Evolutionary conservation across 2,797 vertebrate species (phyloP), one percentile per base, ranked within the genome.

Genomic region (Dipus sagitta): DNA sequence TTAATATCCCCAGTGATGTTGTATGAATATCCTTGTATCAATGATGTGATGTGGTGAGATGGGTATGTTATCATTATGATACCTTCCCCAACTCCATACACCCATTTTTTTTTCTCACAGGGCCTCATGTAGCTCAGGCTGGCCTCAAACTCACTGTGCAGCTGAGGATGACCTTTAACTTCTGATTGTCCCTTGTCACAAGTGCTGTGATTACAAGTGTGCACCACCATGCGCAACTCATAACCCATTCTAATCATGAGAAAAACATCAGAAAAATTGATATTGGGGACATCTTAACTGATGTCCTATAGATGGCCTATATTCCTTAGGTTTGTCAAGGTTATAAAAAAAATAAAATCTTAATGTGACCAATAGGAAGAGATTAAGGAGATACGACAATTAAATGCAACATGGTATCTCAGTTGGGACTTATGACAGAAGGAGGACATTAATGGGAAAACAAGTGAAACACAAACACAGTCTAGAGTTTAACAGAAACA

Each of bases 271-370:
- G 38, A 76, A 21, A 89, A 86, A 83, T 1, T 2, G 30, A 58
- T 13, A 30, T 2, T 80, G 6, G 3, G 21, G 42, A 70, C 34
- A 72, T 77, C 85, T 28, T 88, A 34, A 10, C n/a, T 47, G 67
- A 74, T n/a, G 78, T 38, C 38, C 38, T 38, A 38, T 38, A 38
- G 13, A n/a, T 92, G 11, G 20, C 21, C 58, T 92, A 2, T 87
- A 68, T 86, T 94, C 64, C 85, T 86, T 15, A 72, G 76, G 32
- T 81, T 34, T 71, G 30, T 90, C 86, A 94, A 87, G 18, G 23
- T 92, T 32, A 74, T 82, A 24, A 82, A 60, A 80, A 80, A 47
- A 92, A 68, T 17, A 91, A 42, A 80, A 86, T 21, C 3, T 58
- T 75, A 86, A 42, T 52, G 54, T 79, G 52, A 65, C 3, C 34